Conservation (phyloP, 2,888 invertebrate species). For the Schizotus pectinicornis region DNA sequence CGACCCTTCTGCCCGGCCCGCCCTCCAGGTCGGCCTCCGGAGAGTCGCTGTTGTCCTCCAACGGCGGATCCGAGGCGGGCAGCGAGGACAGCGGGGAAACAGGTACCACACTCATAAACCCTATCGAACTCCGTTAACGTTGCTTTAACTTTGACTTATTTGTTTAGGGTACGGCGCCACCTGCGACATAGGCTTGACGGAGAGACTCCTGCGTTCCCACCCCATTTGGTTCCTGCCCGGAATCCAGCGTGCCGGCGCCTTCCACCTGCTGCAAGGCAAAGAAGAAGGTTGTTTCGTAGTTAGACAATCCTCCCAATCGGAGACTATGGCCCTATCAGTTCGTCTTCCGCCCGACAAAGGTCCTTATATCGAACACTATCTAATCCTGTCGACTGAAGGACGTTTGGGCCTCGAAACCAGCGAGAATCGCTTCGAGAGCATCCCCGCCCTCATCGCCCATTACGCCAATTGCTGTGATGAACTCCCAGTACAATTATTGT, state of each 20-base stretch:
- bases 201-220: constrained; percentile 88
- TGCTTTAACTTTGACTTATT: constrained; percentile 6
- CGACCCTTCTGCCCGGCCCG: constrained; percentile 47
- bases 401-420: constrained; percentile 91
- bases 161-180: constrained; percentile 71
- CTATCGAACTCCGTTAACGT: too few relatives aligned
- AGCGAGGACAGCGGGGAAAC: constrained; percentile 62
- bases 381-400: constrained; percentile 84
- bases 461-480: constrained; percentile 95
- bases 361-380: constrained; percentile 94
- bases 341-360: constrained; percentile 86
- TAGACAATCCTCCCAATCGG: constrained; percentile 89
- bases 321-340: constrained; percentile 95
- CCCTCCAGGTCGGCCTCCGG: constrained; percentile 60
- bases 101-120: too few relatives aligned
- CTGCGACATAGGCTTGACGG: constrained; percentile 84
- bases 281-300: constrained; percentile 96
- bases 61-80: constrained; percentile 64
- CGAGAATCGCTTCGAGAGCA: constrained; percentile 89
- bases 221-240: constrained; percentile 96
- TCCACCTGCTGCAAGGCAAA: constrained; percentile 91
- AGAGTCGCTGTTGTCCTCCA: constrained; percentile 69
- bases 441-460: constrained; percentile 91
- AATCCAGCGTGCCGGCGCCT: constrained; percentile 90
- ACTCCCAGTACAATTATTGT: constrained; percentile 85